Conservation (phyloP, 2,113 vertebrate genomes). For the Alaudala cheleensis region DNA sequence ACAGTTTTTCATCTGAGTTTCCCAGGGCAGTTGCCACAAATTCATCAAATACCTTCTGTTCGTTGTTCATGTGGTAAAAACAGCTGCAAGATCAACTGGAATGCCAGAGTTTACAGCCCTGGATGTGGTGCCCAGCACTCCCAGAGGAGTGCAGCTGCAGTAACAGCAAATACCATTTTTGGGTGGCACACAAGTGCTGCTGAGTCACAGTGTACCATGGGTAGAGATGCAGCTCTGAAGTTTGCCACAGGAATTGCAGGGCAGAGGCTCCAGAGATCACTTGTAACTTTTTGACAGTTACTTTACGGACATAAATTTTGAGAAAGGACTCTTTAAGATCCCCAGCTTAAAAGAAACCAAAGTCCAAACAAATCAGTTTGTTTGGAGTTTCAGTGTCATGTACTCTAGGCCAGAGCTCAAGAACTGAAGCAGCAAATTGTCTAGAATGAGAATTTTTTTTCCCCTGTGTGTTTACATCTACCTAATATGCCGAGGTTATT, state of each 20-base stretch:
- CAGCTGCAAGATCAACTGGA: background rate
- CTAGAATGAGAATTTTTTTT: background rate
- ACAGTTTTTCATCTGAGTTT: background rate
- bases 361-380: background rate
- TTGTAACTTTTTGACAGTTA: background rate
- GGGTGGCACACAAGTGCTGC: background rate
- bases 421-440: background rate
- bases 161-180: background rate
- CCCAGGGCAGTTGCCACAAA: background rate
- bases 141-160: background rate
- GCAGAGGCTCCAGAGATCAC: background rate
- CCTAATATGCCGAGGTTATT: background rate
- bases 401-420: background rate
- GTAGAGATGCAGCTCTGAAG: background rate
- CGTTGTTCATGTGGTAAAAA: background rate
- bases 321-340: background rate
- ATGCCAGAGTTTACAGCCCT: background rate
- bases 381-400: background rate
- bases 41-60: slow-evolving; percentile 21
- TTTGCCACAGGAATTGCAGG: background rate
- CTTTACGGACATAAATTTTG: background rate
- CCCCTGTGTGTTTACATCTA: background rate
- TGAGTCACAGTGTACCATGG: background rate
- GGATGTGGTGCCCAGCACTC: background rate
- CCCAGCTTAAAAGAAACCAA: background rate